Conservation (phyloP, 2,113 vertebrate species). For the Chroicocephalus ridibundus region DNA sequence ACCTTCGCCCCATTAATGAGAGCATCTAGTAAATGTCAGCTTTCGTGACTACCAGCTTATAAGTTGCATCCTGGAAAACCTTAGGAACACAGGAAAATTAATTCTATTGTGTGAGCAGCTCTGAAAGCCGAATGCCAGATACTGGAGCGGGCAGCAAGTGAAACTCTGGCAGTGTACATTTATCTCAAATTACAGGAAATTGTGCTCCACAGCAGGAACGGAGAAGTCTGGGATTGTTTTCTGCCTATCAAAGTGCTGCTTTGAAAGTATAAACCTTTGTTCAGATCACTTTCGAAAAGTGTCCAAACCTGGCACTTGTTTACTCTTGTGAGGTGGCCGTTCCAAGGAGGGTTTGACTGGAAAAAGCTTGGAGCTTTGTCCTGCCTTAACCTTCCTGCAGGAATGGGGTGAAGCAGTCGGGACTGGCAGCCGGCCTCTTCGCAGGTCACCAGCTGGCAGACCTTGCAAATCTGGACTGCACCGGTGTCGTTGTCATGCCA, state of each 20-base stretch:
- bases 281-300: neutral
- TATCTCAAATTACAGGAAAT: conserved; percentile 17
- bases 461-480: fast-evolving
- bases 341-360: neutral
- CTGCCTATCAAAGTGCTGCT: neutral
- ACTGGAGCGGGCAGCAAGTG: neutral
- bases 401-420: neutral
- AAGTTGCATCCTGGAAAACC: neutral
- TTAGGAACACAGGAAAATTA: neutral
- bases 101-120: neutral
- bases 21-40: conserved; percentile 16
- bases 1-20: neutral
- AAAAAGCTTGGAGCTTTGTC: neutral
- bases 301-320: neutral
- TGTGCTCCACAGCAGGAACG: neutral
- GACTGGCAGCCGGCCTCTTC: neutral
- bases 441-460: neutral
- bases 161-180: neutral
- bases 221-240: neutral
- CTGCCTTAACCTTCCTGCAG: neutral
- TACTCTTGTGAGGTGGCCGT: fast-evolving
- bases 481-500: fast-evolving
- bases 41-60: neutral
- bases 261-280: neutral
- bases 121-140: neutral